phyloP scores from a whole-genome alignment of 2,797 vertebrate species.

The Falco naumanni region DNA sequence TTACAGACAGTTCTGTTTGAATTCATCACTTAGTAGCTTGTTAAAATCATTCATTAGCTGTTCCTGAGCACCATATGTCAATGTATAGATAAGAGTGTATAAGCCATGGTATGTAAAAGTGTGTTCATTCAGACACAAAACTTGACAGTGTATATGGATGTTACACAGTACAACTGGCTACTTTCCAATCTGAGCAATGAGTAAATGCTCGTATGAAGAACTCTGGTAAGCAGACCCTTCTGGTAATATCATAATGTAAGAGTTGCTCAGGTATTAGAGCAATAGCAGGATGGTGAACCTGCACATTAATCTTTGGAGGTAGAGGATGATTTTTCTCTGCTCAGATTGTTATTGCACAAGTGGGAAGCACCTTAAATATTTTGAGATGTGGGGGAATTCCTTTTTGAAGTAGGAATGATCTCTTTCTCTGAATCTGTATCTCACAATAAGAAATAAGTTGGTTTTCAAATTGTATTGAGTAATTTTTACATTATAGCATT shows the following conservation, averaged over 20 bases:
- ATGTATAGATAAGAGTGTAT: accelerated
- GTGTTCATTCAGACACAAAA: not conserved
- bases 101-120: not conserved
- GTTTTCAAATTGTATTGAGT: not conserved
- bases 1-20: too few species aligned
- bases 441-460: not conserved
- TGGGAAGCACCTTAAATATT: not conserved
- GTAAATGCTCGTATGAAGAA: not conserved
- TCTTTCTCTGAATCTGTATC: not conserved
- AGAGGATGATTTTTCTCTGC: not conserved
- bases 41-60: not conserved
- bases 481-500: not conserved
- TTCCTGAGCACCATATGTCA: not conserved
- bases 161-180: not conserved
- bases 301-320: not conserved
- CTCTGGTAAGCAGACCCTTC: not conserved
- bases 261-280: not conserved
- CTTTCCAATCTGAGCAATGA: not conserved
- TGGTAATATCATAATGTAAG: accelerated
- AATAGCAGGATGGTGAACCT: not conserved
- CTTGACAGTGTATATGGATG: not conserved
- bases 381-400: not conserved
- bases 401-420: not conserved
- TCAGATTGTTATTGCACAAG: too few species aligned
- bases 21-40: not conserved